These are phyloP conservation scores for Drosophila pseudotakahashii DNA, from an alignment of 2,888 invertebrate species.

Conservation along the genomic window DNA sequence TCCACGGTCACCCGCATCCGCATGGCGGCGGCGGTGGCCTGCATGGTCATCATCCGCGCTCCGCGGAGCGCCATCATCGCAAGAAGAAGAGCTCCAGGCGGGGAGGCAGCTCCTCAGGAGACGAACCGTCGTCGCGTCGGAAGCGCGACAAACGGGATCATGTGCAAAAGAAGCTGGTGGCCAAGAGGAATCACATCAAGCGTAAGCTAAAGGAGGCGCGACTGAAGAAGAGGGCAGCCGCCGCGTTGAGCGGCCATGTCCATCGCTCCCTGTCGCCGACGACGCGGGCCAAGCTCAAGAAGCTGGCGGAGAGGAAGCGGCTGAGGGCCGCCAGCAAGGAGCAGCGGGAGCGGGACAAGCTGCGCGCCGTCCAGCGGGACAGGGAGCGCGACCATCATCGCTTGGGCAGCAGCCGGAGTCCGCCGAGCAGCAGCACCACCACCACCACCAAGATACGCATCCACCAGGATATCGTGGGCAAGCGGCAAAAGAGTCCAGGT, in stretches of 20 bases:
- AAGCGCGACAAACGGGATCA: conserved; percentile 83
- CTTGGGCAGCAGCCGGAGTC: conserved; percentile 80
- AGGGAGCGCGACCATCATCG: conserved; percentile 84
- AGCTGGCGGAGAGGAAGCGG: conserved; percentile 82
- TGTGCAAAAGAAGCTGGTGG: conserved; percentile 83
- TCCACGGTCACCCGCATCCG: conserved; percentile 30
- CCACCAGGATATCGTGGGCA: conserved; percentile 82
- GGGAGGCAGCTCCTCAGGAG: conserved; percentile 86
- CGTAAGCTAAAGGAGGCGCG: conserved; percentile 83
- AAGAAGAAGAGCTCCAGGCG: conserved; percentile 85
- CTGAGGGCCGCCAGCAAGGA: conserved; percentile 81
- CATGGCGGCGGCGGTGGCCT: conserved; percentile 18
- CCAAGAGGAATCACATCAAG: conserved; percentile 83
- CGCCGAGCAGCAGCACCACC: conserved; percentile 70
- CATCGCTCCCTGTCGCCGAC: conserved; percentile 80
- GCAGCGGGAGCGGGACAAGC: conserved; percentile 85
- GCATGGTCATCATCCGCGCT: conserved; percentile 58
- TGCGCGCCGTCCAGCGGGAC: conserved; percentile 83
- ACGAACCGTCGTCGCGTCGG: conserved; percentile 72
- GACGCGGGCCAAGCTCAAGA: conserved; percentile 82
- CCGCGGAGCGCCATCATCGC: conserved; percentile 82
- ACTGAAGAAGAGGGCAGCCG: conserved; percentile 81
- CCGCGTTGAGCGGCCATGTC: conserved; percentile 76
- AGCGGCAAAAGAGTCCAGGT: conserved; percentile 85
- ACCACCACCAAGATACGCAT: conserved; percentile 83